Base-by-base conservation (phyloP, 1,140 invertebrate species). In the Luehdorfia chinensis region DNA sequence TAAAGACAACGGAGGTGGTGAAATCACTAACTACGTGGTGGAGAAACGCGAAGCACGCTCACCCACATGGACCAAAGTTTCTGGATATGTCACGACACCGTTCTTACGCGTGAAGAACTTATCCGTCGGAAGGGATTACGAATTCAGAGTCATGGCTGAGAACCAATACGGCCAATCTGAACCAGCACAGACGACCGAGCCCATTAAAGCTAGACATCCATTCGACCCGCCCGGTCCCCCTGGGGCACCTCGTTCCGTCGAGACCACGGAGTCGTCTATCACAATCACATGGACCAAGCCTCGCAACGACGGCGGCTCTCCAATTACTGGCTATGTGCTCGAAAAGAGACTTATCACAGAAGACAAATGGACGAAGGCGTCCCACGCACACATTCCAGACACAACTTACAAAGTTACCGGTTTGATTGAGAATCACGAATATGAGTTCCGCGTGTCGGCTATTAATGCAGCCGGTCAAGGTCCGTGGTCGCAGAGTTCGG, bases 61-160 rank as follows among this genome's bases (percentile, higher is more conserved):
- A 6, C 89, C 90, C 2, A 93, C 93, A 14, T 98, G 97, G 97
- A 91, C 92, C 1, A 97, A 97, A 79, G 93, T 96, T 3, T 97
- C 95, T 77, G 95, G 96, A 48, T 99, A 97, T 71, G 93, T 97
- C 15, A 94, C 95, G 4, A 93, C 95, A 41, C 92, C 96, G 68
- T 94, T 95, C 84, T 90, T 94, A 32, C 91, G 96, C 33, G 94
- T 99, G 9, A 92, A 96, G 33, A 99, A 99, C 78, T 87, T 99
- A 15, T 93, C 92, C 1, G 93, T 98, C 12, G 97, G 96, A 23
- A 91, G 91, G 54, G 93, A 96, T 19, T 99, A 99, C 77, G 97
- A 99, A 59, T 99, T 99, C 91, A 91, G 97, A 49, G 97, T 99
- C 1, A 94, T 97, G 90, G 98, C 98, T 43, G 98, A 99, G 84